Base-by-base conservation (phyloP, 2,888 invertebrate species). In the Lepeophtheirus nordmannii region DNA sequence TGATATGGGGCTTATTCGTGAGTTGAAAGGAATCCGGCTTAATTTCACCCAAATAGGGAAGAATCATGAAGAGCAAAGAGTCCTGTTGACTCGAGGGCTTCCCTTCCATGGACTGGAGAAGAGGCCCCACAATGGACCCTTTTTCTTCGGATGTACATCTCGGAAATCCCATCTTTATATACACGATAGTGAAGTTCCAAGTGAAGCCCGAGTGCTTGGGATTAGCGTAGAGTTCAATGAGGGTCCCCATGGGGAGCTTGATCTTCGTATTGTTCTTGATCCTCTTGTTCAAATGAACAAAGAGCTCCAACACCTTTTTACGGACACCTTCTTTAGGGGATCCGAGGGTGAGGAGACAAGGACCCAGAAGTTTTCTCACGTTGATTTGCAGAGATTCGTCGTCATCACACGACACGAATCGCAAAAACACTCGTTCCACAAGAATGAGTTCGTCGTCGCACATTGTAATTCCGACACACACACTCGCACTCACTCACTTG, bases 171-270 rank as follows among this genome's bases (percentile, higher is more conserved):
- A 90, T 82, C 73, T 89, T 90, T 69, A 94, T 85, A 74, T 93
- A 94, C 72, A 94, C 89, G 67, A 93, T 88, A 12, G 89, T 83
- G 74, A 94, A 93, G 76, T 94, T 94, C 86, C 83, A 84, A 72
- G 84, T 86, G 79, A 84, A 90, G 73, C 83, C 84, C 71, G 85
- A 85, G 17, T 85, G 84, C 65, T 82, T 78, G 8, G 87, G 83
- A 72, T 87, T 85, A 17, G 82, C 82, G 75, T 91, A 93, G 69
- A 88, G 86, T 61, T 83, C 80, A 62, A 94, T 76, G 17, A 94
- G 78, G 8, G 85, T 83, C 71, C 89, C 85, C 11, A 94, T 85
- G 0, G 93, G 93, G 67, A 94, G 78, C 75, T 88, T 87, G 3
- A 94, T 86, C 72, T 82, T 80, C 0, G 86, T 83, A 58, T 92